phyloP scores from a whole-genome alignment of 2,888 invertebrate species.

The Anagyrus pseudococci region DNA sequence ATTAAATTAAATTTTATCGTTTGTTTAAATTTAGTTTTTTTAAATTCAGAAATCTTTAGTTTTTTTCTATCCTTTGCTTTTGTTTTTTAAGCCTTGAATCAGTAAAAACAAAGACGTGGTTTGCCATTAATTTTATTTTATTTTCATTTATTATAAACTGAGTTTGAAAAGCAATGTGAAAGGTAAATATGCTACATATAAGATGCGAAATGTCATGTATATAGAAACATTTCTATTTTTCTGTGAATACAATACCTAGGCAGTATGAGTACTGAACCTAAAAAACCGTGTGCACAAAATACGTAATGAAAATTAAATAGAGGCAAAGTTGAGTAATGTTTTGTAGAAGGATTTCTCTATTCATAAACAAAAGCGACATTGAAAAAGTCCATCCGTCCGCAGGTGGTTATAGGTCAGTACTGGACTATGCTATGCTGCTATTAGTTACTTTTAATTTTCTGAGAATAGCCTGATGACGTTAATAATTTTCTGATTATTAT shows the following conservation, averaged over 20 bases:
- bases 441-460: slow-evolving; percentile 36
- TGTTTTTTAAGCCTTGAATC: no score
- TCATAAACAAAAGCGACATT: slow-evolving; percentile 30
- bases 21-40: no score
- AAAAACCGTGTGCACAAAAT: slow-evolving; percentile 41
- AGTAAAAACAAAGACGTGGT: no score
- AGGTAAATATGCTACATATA: slow-evolving; percentile 45
- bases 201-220: slow-evolving; percentile 21
- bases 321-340: slow-evolving; percentile 33
- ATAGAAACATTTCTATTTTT: slow-evolving; percentile 55
- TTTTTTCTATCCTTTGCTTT: no score
- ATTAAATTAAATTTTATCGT: slow-evolving; percentile 24
- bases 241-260: slow-evolving; percentile 53
- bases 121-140: no score
- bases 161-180: no score
- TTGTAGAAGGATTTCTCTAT: slow-evolving; percentile 35
- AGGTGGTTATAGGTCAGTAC: slow-evolving; percentile 63
- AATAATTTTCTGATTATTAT: slow-evolving; percentile 6
- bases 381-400: slow-evolving; percentile 57
- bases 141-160: no score
- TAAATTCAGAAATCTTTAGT: no score
- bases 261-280: slow-evolving; percentile 59
- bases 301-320: slow-evolving; percentile 24
- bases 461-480: slow-evolving; percentile 25
- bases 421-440: slow-evolving; percentile 62